Evolutionary conservation across 2,797 vertebrate species (phyloP).

Genomic region (Xiphorhynchus erythropygius): DNA sequence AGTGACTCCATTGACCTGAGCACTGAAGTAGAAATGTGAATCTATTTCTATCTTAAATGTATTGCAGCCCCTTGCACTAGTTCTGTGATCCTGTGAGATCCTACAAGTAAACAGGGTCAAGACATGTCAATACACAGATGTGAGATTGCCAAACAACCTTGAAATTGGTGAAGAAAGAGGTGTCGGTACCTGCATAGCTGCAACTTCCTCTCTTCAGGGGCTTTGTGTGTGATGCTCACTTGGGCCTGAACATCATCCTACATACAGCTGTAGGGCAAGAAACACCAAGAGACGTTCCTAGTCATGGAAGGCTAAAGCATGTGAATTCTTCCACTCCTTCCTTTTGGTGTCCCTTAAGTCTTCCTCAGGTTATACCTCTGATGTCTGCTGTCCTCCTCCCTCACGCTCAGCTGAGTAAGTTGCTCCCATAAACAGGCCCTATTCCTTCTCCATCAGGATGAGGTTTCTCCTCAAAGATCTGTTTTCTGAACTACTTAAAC

Average conservation of each 20-base stretch:
- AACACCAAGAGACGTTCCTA: background rate
- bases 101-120: slow-evolving; percentile 19
- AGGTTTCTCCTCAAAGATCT: background rate
- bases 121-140: background rate
- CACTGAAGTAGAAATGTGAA: slow-evolving; percentile 44
- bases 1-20: slow-evolving; percentile 36
- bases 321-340: background rate
- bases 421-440: background rate
- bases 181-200: background rate
- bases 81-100: slow-evolving; percentile 9
- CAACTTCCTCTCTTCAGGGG: background rate
- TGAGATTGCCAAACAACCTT: background rate
- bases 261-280: background rate
- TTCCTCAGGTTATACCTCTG: background rate
- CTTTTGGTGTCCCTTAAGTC: background rate
- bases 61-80: background rate
- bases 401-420: background rate
- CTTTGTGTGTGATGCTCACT: background rate
- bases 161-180: background rate
- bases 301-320: background rate
- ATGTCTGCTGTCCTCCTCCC: background rate
- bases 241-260: background rate
- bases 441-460: background rate
- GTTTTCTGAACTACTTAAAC: background rate
- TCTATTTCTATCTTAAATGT: slow-evolving; percentile 24